phyloP scores from a whole-genome alignment of 2,888 invertebrate genomes.

The Tiliacea citrago region DNA sequence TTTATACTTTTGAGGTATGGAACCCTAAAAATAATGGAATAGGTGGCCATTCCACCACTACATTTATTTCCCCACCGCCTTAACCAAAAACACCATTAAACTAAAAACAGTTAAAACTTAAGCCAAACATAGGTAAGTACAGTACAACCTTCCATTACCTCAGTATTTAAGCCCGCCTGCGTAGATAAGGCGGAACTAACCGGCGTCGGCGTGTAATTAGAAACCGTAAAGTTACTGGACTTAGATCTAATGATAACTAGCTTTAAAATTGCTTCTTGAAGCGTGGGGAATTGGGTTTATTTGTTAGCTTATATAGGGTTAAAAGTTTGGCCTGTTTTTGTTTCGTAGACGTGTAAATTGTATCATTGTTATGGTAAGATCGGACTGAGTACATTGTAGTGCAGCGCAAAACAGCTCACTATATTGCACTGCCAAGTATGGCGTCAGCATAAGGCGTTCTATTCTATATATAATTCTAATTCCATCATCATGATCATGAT shows the following conservation, averaged over 20 bases:
- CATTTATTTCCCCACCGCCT: background rate
- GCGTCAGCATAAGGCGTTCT: too few species aligned
- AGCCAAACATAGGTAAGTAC: slow-evolving; percentile 37
- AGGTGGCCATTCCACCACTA: background rate
- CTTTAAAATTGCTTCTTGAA: slow-evolving; percentile 66
- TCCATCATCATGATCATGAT: too few species aligned
- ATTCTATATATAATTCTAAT: too few species aligned
- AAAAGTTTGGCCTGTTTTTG: slow-evolving; percentile 24
- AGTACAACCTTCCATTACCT: slow-evolving; percentile 52
- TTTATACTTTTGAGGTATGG: too few species aligned
- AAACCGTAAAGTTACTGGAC: slow-evolving; percentile 65
- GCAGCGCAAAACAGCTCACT: background rate
- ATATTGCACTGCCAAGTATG: background rate
- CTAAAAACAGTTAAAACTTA: slow-evolving; percentile 47
- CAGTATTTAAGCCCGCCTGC: slow-evolving; percentile 58
- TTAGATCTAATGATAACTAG: slow-evolving; percentile 62
- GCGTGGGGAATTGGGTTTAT: slow-evolving; percentile 53
- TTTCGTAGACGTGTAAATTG: slow-evolving; percentile 5
- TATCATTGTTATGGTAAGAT: background rate
- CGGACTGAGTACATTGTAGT: background rate
- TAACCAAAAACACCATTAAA: slow-evolving; percentile 45
- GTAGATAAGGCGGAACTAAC: slow-evolving; percentile 63
- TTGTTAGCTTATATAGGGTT: slow-evolving; percentile 47
- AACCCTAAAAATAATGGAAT: too few species aligned
- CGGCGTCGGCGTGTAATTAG: slow-evolving; percentile 62